These are phyloP conservation scores for Meandrina meandrites DNA, from an alignment of 92 coral and sea anemone species.

Conservation along the genomic window DNA sequence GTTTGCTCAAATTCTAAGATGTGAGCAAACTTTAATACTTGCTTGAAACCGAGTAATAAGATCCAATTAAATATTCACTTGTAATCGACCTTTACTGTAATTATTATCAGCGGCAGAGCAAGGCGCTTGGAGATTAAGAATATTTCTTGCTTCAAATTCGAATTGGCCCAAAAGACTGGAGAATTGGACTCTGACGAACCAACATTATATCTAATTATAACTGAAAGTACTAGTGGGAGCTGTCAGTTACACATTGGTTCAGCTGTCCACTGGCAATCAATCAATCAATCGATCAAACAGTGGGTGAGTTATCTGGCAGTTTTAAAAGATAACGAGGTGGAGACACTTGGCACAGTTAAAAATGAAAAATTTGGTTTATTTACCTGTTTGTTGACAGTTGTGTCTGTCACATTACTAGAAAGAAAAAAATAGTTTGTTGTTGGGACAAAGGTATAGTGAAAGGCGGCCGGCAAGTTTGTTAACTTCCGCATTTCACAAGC, in stretches of 20 bases:
- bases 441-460: not conserved
- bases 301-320: not conserved
- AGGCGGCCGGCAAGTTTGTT: too few species aligned
- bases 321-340: not conserved
- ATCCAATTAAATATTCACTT: too few species aligned
- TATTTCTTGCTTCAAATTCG: not conserved
- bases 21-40: too few species aligned
- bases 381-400: not conserved
- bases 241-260: not conserved
- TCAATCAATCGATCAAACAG: not conserved
- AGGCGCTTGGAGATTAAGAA: not conserved
- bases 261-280: not conserved
- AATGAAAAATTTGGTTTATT: not conserved
- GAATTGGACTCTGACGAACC: not conserved
- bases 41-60: too few species aligned
- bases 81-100: too few species aligned
- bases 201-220: not conserved
- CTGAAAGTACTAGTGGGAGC: not conserved
- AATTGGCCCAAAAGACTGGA: not conserved
- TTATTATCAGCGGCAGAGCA: not conserved
- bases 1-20: too few species aligned
- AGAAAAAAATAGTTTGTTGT: not conserved
- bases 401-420: not conserved
- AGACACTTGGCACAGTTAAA: not conserved
- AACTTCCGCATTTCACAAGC: too few species aligned